Percentiles rank a stretch among this genome's conserved stretches.
phyloP scores from a whole-genome alignment of 1,140 invertebrate genomes.

The Drosophila sp. region DNA sequence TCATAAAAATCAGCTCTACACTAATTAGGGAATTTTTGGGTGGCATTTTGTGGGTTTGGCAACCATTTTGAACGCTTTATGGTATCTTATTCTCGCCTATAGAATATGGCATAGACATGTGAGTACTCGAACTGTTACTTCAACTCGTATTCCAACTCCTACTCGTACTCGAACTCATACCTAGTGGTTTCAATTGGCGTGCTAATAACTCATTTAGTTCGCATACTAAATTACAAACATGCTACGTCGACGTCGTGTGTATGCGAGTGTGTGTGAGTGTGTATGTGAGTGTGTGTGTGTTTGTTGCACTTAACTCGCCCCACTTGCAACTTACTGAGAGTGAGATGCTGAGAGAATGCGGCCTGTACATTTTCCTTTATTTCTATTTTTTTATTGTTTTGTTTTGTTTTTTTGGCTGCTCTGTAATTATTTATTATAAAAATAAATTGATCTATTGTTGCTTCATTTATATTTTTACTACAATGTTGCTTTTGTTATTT shows the following conservation, averaged over 20 bases:
- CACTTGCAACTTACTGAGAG: constrained; percentile 16
- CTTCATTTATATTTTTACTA: constrained; percentile 67
- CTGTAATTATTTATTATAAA: constrained; percentile 80
- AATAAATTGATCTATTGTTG: constrained; percentile 84
- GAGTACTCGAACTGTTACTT: neutral
- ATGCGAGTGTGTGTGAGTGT: neutral
- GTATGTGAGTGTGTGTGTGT: constrained; percentile 1
- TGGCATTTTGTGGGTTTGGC: constrained; percentile 1
- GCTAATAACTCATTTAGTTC: constrained; percentile 83
- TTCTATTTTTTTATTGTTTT: constrained; percentile 32
- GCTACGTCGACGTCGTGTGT: constrained; percentile 30
- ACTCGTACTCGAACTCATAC: constrained; percentile 5
- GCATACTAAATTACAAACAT: constrained; percentile 76
- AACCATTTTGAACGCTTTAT: constrained; percentile 8
- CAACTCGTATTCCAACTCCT: neutral
- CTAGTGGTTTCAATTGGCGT: constrained; percentile 79
- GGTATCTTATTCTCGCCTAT: constrained; percentile 1
- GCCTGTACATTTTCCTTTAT: constrained; percentile 38
- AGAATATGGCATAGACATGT: neutral
- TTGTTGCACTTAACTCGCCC: constrained; percentile 25
- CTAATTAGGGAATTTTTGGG: constrained; percentile 20
- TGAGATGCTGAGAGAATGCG: constrained; percentile 64
- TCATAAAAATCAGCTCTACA: neutral
- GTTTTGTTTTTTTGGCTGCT: constrained; percentile 38
- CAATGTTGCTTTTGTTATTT: constrained; percentile 74